Evolutionary conservation across 2,888 invertebrate genomes (phyloP), one percentile per base, ranked within the genome.

Genomic region (Sminthurinus aureus): DNA sequence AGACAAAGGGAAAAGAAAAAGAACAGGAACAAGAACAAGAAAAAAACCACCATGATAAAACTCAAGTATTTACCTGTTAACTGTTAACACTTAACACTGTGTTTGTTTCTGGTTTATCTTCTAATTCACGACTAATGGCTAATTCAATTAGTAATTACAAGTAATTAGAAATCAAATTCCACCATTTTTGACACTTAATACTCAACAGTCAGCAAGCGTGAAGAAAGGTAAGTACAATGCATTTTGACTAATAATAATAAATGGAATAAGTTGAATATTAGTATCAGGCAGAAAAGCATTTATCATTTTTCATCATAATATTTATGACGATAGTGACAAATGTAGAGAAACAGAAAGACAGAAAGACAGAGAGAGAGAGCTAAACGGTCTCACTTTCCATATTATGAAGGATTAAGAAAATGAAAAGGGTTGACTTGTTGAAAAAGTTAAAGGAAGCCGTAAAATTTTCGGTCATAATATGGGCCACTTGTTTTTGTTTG

Each of bases 391-490:
- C 58, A 58, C 58, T 58, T 58, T 58, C 58, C 38, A 1, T 38
- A 38, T 58, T 58, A 15, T 18, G 18, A 58, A 13, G 58, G 58
- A 58, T 58, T 58, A 58, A 58, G 18, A 58, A 71, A 24, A 24
- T 11, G 26, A 24, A 24, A 24, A 15, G 26, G 71, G 71, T 24
- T 22, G 22, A 71, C 13, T 71, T 11, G 26, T 67, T n/a, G 26
- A 71, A 26, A 24, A 24, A 24, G 13, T 13, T 71, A 26, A 71
- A 71, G 71, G 71, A 71, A 71, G 71, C 71, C 71, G 26, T 71
- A 71, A 71, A 71, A 71, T 71, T 71, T 26, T 71, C 26, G 71
- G 71, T 71, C 71, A 71, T 71, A 71, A 71, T 24, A 71, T 22
- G 26, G 24, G 12, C 71, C 71, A 71, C 71, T 71, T 71, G 71